Percentiles rank a stretch among this genome's conserved stretches.
Evolutionary conservation across 2,888 invertebrate species (phyloP).

Genomic region (Machimus rusticus): DNA sequence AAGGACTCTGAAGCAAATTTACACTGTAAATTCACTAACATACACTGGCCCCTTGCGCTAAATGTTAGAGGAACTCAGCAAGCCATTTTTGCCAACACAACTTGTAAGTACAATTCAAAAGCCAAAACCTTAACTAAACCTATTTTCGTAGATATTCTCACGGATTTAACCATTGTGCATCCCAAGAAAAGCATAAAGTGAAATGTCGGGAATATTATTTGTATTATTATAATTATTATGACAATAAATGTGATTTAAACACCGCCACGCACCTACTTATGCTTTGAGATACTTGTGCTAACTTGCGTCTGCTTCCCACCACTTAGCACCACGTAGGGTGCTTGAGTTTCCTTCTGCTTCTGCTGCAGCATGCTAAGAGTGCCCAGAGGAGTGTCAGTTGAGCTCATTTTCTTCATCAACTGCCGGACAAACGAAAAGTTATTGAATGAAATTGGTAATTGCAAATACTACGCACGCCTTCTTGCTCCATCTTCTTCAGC

Average conservation of each 20-base stretch:
- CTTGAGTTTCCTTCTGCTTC: slow-evolving; percentile 94
- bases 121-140: background rate
- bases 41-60: slow-evolving; percentile 23
- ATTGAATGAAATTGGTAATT: background rate
- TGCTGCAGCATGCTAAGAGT: slow-evolving; percentile 93
- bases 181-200: background rate
- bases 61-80: slow-evolving; percentile 30
- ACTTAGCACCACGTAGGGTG: slow-evolving; percentile 90
- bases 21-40: slow-evolving; percentile 25
- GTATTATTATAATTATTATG: background rate
- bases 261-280: slow-evolving; percentile 53
- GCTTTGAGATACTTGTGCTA: slow-evolving; percentile 59
- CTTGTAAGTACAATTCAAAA: slow-evolving; percentile 32
- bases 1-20: slow-evolving; percentile 24
- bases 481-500: slow-evolving; percentile 92
- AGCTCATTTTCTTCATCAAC: slow-evolving; percentile 97
- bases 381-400: slow-evolving; percentile 95
- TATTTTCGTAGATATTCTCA: background rate
- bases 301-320: slow-evolving; percentile 78
- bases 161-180: background rate
- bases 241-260: background rate
- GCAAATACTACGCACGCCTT: slow-evolving; percentile 69
- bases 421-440: slow-evolving; percentile 56
- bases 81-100: slow-evolving; percentile 25
- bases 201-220: background rate